Conservation (phyloP, 2,113 vertebrate species). For the Clarias gariepinus region DNA sequence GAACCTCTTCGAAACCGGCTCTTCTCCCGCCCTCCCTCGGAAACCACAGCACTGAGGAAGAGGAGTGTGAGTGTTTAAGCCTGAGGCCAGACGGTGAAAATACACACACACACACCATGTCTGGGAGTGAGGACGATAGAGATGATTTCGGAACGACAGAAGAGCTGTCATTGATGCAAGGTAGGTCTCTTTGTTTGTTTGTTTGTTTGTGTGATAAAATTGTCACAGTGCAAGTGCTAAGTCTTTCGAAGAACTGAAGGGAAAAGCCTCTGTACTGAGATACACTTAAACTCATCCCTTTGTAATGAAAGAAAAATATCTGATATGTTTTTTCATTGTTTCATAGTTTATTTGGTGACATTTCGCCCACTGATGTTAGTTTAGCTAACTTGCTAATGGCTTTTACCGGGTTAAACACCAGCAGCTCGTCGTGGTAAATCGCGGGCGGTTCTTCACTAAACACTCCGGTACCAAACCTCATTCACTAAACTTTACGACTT, state of each 20-base stretch:
- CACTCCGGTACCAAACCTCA: not conserved
- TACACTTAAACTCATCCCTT: not conserved
- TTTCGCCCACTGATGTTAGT: not conserved
- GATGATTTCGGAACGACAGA: constrained; percentile 71
- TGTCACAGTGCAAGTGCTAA: not conserved
- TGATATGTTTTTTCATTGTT: not conserved
- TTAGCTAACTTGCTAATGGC: constrained; percentile 2
- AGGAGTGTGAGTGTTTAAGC: constrained; percentile 34
- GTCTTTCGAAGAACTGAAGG: not conserved
- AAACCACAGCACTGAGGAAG: constrained; percentile 57
- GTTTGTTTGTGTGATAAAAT: not conserved
- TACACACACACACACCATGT: constrained; percentile 62
- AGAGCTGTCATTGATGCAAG: constrained; percentile 69
- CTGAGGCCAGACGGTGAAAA: constrained; percentile 32
- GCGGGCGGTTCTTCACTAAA: not conserved
- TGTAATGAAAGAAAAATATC: not conserved
- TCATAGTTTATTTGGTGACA: not conserved
- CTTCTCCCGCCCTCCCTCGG: constrained; percentile 48
- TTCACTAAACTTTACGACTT: not conserved
- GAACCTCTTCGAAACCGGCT: constrained; percentile 49
- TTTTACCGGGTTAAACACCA: not conserved
- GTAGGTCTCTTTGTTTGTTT: constrained; percentile 55
- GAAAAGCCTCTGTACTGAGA: not conserved
- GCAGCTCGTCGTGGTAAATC: not conserved
- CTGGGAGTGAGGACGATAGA: constrained; percentile 76